Evolutionary conservation across 53 echinoderm and acorn worm genomes (phyloP), one percentile per base, ranked within the genome.

Genomic region (Echinarachnius parma): DNA sequence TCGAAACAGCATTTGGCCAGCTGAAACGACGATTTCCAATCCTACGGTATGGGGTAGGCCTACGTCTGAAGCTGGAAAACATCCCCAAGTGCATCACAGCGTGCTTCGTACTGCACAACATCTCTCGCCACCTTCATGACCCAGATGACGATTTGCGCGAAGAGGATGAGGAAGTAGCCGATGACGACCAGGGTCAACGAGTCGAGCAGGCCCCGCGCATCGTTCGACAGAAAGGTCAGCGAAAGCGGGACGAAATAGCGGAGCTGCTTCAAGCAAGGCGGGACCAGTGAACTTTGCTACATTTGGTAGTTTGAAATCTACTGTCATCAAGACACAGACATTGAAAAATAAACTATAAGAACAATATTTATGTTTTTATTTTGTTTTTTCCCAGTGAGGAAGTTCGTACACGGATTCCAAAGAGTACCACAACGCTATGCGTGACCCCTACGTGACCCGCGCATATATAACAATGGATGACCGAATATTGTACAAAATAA

Each of bases 1-100:
- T 59, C 59, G 59, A 59, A 30, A 4, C 26, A 30, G 31, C 59
- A 26, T 59, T 59, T 59, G 28, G 59, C n/a, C 59, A 29, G 29
- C 59, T 59, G 26, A 59, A 59, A 30, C 59, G 31, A 3, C 30
- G 59, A 59, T 59, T 59, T 30, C 59, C 31, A 9, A 59, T 59
- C 59, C 59, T 59, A n/a, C 33, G 62, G 62, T 61, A 61, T 61
- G 62, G 37, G 62, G 62, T 61, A 34, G n/a, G n/a, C n/a, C n/a
- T n/a, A n/a, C 37, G 62, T 37, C 62, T 61, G 37, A 36, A 19
- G 62, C 37, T 61, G 18, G 62, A 61, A 25, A 61, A 61, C 36
- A 61, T 61, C 37, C 62, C 62, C 36, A 61, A 61, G 62, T 61
- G 62, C 37, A 61, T 61, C 30, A 25, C 13, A 61, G 37, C 37